phyloP scores from a whole-genome alignment of 2,113 vertebrate genomes.

The Anolis carolinensis region DNA sequence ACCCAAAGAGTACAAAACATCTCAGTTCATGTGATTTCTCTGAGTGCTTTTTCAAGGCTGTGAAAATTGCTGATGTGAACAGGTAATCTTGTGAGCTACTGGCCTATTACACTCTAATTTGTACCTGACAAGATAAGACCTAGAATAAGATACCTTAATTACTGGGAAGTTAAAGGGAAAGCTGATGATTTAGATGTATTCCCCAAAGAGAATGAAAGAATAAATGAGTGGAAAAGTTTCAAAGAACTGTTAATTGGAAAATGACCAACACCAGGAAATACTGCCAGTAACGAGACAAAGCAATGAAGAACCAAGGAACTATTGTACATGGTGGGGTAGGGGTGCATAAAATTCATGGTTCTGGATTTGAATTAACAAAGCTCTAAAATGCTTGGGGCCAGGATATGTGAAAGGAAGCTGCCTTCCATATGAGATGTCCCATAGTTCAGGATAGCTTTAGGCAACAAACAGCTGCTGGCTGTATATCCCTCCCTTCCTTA shows the following conservation, averaged over 20 bases:
- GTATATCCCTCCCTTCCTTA: no score
- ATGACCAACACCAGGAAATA: background rate
- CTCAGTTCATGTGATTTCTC: constrained; percentile 4
- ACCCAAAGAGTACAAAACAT: background rate
- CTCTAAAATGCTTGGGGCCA: background rate
- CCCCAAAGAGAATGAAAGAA: constrained; percentile 2
- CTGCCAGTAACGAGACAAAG: background rate
- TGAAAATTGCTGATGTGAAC: constrained; percentile 15
- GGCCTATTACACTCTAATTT: background rate
- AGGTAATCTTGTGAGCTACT: constrained; percentile 12
- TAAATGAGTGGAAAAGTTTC: constrained; percentile 11
- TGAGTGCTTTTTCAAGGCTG: background rate
- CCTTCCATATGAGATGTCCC: no score
- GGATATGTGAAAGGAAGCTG: no score
- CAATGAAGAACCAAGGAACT: background rate
- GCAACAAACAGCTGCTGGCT: no score
- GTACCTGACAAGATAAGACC: constrained; percentile 14
- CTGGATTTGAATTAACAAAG: background rate
- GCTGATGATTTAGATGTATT: constrained; percentile 15
- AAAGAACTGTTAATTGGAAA: constrained; percentile 16
- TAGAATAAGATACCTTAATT: constrained; percentile 9
- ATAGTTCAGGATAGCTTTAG: no score
- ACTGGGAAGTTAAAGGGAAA: constrained; percentile 24
- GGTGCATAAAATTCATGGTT: background rate
- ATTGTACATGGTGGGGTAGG: background rate